A percentile compares a stretch with the other conserved stretches of the same genome.
Evolutionary conservation across 2,888 invertebrate species (phyloP).

Genomic region (Bembecia ichneumoniformis): DNA sequence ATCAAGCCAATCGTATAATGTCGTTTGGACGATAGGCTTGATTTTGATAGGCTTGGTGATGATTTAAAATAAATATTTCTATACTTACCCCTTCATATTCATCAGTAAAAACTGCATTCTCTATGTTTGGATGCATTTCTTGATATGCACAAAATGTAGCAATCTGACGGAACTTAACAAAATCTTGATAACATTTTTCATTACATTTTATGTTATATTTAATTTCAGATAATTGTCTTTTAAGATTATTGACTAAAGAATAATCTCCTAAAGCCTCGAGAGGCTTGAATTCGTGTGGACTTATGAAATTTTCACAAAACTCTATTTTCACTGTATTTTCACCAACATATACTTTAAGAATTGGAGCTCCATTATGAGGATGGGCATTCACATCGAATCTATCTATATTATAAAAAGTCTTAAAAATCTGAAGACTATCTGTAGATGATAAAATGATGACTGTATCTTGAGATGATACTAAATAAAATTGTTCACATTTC

Average conservation of each 20-base stretch:
- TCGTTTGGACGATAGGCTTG: too few relatives aligned
- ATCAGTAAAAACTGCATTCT: slow-evolving; percentile 25
- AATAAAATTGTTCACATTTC: slow-evolving; percentile 40
- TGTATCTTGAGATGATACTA: slow-evolving; percentile 28
- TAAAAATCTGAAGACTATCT: slow-evolving; percentile 7
- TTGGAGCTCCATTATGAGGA: slow-evolving; percentile 30
- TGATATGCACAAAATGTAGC: slow-evolving; percentile 33
- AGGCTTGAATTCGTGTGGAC: slow-evolving; percentile 17
- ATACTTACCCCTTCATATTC: slow-evolving; percentile 24
- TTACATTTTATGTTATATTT: slow-evolving; percentile 36
- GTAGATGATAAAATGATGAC: slow-evolving; percentile 36
- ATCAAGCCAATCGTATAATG: too few relatives aligned
- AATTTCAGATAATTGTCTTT: slow-evolving; percentile 42
- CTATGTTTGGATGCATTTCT: slow-evolving; percentile 26
- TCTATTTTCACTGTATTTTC: slow-evolving; percentile 45
- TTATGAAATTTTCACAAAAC: slow-evolving; percentile 47
- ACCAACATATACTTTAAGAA: slow-evolving; percentile 31
- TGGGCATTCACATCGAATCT: slow-evolving; percentile 34
- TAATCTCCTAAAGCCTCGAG: slow-evolving; percentile 19
- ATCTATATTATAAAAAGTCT: slow-evolving; percentile 29
- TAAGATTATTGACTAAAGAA: slow-evolving; percentile 33
- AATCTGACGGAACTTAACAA: slow-evolving; percentile 32
- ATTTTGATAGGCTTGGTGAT: not conserved
- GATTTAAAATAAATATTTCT: not conserved
- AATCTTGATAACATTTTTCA: slow-evolving; percentile 31